Conservation (phyloP, 2,113 vertebrate genomes). For the Caranx melampygus region DNA sequence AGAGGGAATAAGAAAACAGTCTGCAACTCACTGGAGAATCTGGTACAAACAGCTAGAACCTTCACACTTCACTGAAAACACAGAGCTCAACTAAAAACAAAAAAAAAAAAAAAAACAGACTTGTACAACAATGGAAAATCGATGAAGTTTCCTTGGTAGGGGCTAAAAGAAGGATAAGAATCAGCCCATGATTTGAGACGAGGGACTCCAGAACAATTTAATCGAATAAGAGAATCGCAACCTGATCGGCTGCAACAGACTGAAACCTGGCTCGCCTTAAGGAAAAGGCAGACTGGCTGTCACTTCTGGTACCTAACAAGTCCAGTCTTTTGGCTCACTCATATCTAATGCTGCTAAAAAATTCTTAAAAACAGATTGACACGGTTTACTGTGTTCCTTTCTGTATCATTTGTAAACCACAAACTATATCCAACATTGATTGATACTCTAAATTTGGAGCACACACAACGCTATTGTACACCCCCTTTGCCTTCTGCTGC, state of each 20-base stretch:
- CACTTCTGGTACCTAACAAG: not conserved
- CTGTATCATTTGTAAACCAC: not conserved
- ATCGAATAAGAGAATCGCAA: conserved; percentile 45
- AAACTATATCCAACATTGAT: not conserved
- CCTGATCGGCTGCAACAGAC: conserved; percentile 12
- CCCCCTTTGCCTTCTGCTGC: too few relatives aligned
- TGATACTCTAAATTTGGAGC: too few relatives aligned
- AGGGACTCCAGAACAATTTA: conserved; percentile 32
- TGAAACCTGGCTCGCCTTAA: conserved; percentile 13
- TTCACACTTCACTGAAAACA: conserved; percentile 69
- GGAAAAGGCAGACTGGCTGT: conserved; percentile 6
- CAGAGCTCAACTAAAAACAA: conserved; percentile 7
- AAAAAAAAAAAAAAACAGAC: conserved; percentile 35
- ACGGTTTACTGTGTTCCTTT: not conserved
- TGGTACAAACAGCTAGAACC: conserved; percentile 63
- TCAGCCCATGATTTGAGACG: conserved; percentile 48
- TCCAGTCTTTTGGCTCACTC: not conserved
- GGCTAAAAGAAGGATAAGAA: conserved; percentile 45
- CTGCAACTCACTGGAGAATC: conserved; percentile 65
- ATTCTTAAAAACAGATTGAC: not conserved
- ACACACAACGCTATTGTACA: too few relatives aligned
- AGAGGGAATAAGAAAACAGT: conserved; percentile 65
- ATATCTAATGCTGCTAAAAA: not conserved
- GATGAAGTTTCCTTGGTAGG: conserved; percentile 52
- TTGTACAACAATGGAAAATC: conserved; percentile 70